A percentile compares a stretch with the other conserved stretches of the same genome.
phyloP scores from a whole-genome alignment of 2,888 invertebrate species.

The Machimus atricapillus region DNA sequence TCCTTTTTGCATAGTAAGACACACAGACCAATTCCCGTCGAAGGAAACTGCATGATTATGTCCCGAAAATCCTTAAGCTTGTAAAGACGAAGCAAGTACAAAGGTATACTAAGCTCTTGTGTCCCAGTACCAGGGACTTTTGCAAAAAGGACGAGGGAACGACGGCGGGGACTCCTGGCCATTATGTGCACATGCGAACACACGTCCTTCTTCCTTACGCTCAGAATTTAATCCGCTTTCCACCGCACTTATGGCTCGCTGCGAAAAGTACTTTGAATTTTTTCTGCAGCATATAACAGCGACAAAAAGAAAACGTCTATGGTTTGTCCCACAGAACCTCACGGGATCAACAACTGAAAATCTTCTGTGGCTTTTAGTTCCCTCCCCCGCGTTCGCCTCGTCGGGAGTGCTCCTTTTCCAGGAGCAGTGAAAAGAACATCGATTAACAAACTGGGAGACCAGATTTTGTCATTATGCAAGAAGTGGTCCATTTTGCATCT shows the following conservation, averaged over 20 bases:
- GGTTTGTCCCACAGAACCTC: background rate
- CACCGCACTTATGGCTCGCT: background rate
- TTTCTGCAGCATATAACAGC: background rate
- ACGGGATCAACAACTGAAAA: background rate
- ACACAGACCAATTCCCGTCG: background rate
- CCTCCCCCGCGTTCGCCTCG: background rate
- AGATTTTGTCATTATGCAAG: conserved; percentile 7
- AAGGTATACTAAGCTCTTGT: background rate
- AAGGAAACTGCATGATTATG: background rate
- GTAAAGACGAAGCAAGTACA: background rate
- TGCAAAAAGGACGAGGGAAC: background rate
- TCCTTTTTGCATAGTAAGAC: background rate
- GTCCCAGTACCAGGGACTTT: background rate
- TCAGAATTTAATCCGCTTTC: background rate
- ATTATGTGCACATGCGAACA: background rate
- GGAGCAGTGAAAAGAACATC: background rate
- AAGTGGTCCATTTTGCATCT: conserved; percentile 12
- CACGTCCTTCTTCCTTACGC: background rate
- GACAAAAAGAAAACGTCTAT: background rate
- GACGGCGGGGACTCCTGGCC: background rate
- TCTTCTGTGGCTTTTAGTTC: background rate
- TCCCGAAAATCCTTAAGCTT: background rate
- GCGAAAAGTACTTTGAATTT: background rate
- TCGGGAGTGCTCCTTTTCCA: background rate
- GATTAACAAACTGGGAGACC: conserved; percentile 3